phyloP scores from a whole-genome alignment of 1,140 invertebrate species.

The Brachystomella parvula region DNA sequence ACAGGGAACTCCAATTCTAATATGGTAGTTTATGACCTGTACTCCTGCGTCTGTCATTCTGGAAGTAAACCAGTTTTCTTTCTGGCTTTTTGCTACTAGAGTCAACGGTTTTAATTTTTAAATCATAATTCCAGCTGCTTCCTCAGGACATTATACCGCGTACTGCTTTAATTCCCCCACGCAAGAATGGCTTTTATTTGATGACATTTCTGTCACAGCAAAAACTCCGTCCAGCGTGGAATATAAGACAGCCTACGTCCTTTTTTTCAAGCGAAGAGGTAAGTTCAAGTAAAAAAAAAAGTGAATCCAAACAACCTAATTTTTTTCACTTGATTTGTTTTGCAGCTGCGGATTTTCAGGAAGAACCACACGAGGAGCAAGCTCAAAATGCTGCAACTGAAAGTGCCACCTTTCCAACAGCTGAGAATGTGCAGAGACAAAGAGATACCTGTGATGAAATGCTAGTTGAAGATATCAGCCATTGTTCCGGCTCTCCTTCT shows the following conservation, averaged over 20 bases:
- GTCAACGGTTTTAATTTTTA: background rate
- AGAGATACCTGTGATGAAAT: too few relatives aligned
- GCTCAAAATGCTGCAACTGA: too few relatives aligned
- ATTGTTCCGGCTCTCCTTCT: too few relatives aligned
- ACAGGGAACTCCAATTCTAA: conserved; percentile 21
- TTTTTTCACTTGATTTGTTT: too few relatives aligned
- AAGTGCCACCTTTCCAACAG: too few relatives aligned
- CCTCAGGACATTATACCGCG: conserved; percentile 61
- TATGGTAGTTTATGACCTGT: conserved; percentile 51
- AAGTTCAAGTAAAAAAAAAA: too few relatives aligned
- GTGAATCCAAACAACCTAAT: too few relatives aligned
- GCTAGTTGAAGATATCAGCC: too few relatives aligned
- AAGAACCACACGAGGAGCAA: too few relatives aligned
- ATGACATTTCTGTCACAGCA: conserved; percentile 55
- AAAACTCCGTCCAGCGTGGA: conserved; percentile 56
- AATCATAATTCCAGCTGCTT: conserved; percentile 49
- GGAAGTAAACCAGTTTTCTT: conserved; percentile 54
- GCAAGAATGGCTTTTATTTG: conserved; percentile 59
- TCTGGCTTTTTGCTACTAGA: background rate
- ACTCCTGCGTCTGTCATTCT: conserved; percentile 62
- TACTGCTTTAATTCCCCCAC: conserved; percentile 56
- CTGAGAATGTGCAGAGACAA: too few relatives aligned
- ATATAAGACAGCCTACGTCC: conserved; percentile 58
- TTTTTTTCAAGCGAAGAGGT: conserved; percentile 60
- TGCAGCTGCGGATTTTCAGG: too few relatives aligned